Evolutionary conservation across 2,888 invertebrate genomes (phyloP), one percentile per base, ranked within the genome.

Genomic region (Sarcophaga variegata): DNA sequence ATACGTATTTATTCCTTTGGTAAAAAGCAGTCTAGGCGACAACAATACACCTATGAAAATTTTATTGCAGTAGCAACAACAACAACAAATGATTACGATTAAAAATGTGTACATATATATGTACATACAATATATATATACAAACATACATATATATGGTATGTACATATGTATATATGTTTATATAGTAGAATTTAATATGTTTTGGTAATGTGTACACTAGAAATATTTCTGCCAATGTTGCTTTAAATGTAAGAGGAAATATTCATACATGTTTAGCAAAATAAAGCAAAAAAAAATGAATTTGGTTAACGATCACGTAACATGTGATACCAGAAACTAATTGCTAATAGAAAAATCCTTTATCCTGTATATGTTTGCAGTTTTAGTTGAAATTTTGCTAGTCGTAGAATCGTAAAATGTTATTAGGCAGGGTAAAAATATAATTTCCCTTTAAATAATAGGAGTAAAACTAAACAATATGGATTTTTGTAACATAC

Each of bases 261-360:
- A 37, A 37, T 37, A 37, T 37, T 37, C 37, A 8, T 10, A 37
- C 37, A 37, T 37, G 37, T 37, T 37, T 37, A 1, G 6, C 0
- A 37, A 37, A 37, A 37, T 37, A 37, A 37, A 10, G 1, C 2
- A 10, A 10, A 37, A 64, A 11, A 12, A 71, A 71, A 83, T 66
- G 20, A 80, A 69, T 76, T 86, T 76, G 71, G 82, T 77, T 86
- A 80, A 80, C 63, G 76, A 80, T 83, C 79, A 79, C 70, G 70
- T 82, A 75, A 66, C 70, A 76, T 45, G 72, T 83, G 83, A 69
- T 83, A 74, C 62, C 37, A 69, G 54, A 14, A 83, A 77, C 83
- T 83, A 83, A 86, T 86, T 86, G 83, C 83, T 80, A 72, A 77
- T 79, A 79, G 72, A 82, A 82, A 86, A 79, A 59, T 71, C 14